Conservation (phyloP, 2,888 invertebrate species). For the Machimus atricapillus region DNA sequence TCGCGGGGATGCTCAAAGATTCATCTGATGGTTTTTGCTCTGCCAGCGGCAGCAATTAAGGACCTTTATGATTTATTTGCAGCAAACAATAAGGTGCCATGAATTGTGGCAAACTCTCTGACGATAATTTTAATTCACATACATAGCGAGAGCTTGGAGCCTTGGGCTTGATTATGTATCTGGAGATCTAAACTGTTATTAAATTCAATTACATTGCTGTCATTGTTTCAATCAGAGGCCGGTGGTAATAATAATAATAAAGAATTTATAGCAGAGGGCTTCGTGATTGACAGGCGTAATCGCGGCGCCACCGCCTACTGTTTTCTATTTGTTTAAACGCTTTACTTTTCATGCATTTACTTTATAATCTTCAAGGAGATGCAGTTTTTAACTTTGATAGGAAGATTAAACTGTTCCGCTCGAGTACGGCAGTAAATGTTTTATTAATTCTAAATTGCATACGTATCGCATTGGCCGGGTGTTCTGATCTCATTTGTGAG, state of each 20-base stretch:
- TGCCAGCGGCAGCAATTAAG: neutral
- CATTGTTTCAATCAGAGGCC: slow-evolving; percentile 2
- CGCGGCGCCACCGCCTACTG: neutral
- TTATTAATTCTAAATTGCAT: neutral
- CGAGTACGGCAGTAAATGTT: neutral
- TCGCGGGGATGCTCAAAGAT: neutral
- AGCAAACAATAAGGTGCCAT: neutral
- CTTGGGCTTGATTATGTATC: neutral
- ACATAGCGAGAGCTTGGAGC: neutral
- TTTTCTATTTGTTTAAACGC: neutral
- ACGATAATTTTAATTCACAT: neutral
- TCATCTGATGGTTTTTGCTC: neutral
- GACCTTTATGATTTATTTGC: neutral
- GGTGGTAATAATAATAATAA: neutral
- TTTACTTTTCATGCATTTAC: neutral
- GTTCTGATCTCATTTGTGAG: neutral
- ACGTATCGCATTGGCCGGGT: neutral
- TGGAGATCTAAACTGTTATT: slow-evolving; percentile 9
- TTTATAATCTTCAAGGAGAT: neutral
- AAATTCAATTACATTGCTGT: slow-evolving; percentile 2
- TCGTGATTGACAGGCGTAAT: neutral
- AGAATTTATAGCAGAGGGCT: neutral
- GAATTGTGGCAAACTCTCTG: neutral
- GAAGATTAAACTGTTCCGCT: neutral
- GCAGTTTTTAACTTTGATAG: neutral